A percentile compares a stretch with the other conserved stretches of the same genome.
Evolutionary conservation across 2,888 invertebrate genomes (phyloP).

Genomic region (Andrena haemorrhoa): DNA sequence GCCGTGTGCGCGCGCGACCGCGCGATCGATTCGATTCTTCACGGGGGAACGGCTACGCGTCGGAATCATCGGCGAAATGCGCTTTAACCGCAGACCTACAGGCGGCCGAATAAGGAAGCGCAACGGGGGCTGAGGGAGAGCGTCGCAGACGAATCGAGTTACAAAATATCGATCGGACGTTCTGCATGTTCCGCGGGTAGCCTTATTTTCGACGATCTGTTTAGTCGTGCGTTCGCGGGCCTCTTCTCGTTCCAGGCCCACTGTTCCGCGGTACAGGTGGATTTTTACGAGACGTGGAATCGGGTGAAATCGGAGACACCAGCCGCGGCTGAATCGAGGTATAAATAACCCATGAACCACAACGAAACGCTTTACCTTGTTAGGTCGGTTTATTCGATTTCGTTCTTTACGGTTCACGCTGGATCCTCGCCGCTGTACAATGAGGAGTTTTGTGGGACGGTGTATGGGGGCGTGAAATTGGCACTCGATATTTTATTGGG

Average conservation of each 20-base stretch:
- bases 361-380: conserved; percentile 32
- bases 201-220: conserved; percentile 8
- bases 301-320: conserved; percentile 37
- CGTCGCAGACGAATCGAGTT: conserved; percentile 38
- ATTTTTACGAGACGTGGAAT: conserved; percentile 16
- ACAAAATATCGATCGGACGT: conserved; percentile 18
- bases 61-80: conserved; percentile 59
- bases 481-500: neutral
- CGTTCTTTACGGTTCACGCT: conserved; percentile 25
- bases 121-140: neutral
- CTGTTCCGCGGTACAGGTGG: neutral
- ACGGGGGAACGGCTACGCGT: conserved; percentile 15
- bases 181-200: conserved; percentile 12
- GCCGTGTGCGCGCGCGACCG: neutral
- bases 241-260: neutral
- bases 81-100: conserved; percentile 48
- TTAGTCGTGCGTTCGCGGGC: neutral
- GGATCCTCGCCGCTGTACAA: neutral
- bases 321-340: conserved; percentile 28
- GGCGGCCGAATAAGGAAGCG: neutral
- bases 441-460: conserved; percentile 13
- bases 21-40: conserved; percentile 52
- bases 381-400: conserved; percentile 27
- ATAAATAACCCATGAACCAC: conserved; percentile 45
- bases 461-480: conserved; percentile 14